These are phyloP conservation scores for Chaitophorus viminalis DNA, from an alignment of 2,888 invertebrate species.

Conservation along the genomic window DNA sequence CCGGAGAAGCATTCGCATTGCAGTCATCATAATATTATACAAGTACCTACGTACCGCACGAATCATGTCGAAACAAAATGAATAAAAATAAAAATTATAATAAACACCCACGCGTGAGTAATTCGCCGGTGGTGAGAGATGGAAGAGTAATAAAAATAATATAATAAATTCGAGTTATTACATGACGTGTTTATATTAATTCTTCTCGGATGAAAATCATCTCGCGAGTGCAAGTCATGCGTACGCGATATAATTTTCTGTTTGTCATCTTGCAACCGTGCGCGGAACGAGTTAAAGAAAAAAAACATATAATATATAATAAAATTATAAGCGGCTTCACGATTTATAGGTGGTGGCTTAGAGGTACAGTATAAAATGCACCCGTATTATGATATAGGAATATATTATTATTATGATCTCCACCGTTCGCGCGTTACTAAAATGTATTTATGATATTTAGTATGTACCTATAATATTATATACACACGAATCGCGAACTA, in stretches of 20 bases:
- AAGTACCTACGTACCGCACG: too few species aligned
- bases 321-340: too few species aligned
- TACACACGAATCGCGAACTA: too few species aligned
- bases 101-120: background rate
- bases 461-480: too few species aligned
- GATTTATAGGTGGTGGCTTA: background rate
- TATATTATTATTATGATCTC: too few species aligned
- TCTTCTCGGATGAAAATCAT: constrained; percentile 21
- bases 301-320: background rate
- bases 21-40: too few species aligned
- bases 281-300: background rate
- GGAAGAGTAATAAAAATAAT: background rate
- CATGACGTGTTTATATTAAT: constrained; percentile 12
- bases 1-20: background rate
- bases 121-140: background rate
- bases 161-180: constrained; percentile 1
- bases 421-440: background rate
- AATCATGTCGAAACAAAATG: background rate
- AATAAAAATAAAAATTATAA: background rate
- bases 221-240: constrained; percentile 45
- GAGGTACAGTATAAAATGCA: background rate
- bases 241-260: background rate
- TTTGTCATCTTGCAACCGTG: constrained; percentile 38
- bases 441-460: too few species aligned
- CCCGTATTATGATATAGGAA: too few species aligned